A percentile compares a stretch with the other conserved stretches of the same genome.
Conservation (phyloP, 2,888 invertebrate species). For the Noctua comes region DNA sequence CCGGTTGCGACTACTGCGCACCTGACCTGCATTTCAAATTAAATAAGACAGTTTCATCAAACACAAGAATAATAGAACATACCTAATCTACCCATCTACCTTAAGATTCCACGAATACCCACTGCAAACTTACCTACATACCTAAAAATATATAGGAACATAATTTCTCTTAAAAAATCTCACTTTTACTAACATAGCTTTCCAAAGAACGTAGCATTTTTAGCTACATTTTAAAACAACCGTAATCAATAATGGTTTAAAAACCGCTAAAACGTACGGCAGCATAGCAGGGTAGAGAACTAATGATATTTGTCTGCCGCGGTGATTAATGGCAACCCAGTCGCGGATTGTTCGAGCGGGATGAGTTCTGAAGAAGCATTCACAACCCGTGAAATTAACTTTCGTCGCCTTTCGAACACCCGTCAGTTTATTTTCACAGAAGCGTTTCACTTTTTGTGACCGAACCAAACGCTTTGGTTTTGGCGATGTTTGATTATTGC, state of each 20-base stretch:
- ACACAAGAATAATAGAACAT: not conserved
- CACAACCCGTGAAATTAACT: constrained; percentile 89
- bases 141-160: not conserved
- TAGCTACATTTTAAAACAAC: constrained; percentile 28
- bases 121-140: not conserved
- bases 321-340: constrained; percentile 86
- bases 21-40: no score
- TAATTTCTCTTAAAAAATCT: not conserved
- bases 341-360: constrained; percentile 86
- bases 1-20: not conserved
- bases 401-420: constrained; percentile 83
- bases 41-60: not conserved
- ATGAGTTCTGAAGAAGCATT: constrained; percentile 87
- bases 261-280: constrained; percentile 41
- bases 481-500: constrained; percentile 75
- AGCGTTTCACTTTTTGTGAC: constrained; percentile 77
- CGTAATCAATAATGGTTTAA: constrained; percentile 56
- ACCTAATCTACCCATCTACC: not conserved
- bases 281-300: constrained; percentile 70
- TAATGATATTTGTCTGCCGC: constrained; percentile 80
- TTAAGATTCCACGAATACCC: not conserved
- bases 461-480: constrained; percentile 66
- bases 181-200: not conserved
- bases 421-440: constrained; percentile 84
- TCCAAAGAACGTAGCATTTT: not conserved